Conservation (phyloP, 1,140 invertebrate species). For the Megalopta genalis region DNA sequence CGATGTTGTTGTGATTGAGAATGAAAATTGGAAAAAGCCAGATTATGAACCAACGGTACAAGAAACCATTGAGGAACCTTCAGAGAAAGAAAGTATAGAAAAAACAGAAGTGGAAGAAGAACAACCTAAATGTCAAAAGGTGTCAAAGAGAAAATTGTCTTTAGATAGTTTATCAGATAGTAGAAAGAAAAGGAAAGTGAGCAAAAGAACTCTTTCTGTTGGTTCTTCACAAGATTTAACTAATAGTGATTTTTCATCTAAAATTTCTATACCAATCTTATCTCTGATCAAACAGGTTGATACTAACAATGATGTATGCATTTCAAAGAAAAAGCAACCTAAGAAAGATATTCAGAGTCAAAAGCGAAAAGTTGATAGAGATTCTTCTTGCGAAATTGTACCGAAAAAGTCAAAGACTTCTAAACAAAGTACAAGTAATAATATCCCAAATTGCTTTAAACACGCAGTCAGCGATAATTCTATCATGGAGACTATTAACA, state of each 20-base stretch:
- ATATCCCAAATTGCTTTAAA: constrained; percentile 59
- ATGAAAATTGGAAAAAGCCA: constrained; percentile 74
- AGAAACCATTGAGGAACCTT: constrained; percentile 65
- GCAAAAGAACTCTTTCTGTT: constrained; percentile 72
- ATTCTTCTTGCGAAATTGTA: constrained; percentile 42
- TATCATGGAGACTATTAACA: constrained; percentile 77
- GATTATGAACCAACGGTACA: constrained; percentile 75
- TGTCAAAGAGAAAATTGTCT: constrained; percentile 75
- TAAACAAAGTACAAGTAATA: constrained; percentile 53
- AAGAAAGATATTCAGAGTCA: constrained; percentile 59
- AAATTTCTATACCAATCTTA: constrained; percentile 41
- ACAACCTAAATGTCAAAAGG: constrained; percentile 81
- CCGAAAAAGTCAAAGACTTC: constrained; percentile 67
- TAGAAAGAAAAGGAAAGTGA: constrained; percentile 72
- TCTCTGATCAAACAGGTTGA: constrained; percentile 41
- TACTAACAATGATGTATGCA: constrained; percentile 28
- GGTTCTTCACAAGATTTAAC: constrained; percentile 64
- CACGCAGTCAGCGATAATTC: constrained; percentile 73
- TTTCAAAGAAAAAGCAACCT: constrained; percentile 67
- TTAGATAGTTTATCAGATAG: constrained; percentile 72
- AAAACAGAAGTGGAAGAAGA: constrained; percentile 64
- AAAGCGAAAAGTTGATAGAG: constrained; percentile 62
- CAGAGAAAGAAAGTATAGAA: constrained; percentile 47
- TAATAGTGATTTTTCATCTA: constrained; percentile 28
- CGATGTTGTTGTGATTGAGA: constrained; percentile 69